These are phyloP conservation scores for Hemibagrus wyckioides DNA, from an alignment of 2,113 vertebrate genomes.

Conservation along the genomic window DNA sequence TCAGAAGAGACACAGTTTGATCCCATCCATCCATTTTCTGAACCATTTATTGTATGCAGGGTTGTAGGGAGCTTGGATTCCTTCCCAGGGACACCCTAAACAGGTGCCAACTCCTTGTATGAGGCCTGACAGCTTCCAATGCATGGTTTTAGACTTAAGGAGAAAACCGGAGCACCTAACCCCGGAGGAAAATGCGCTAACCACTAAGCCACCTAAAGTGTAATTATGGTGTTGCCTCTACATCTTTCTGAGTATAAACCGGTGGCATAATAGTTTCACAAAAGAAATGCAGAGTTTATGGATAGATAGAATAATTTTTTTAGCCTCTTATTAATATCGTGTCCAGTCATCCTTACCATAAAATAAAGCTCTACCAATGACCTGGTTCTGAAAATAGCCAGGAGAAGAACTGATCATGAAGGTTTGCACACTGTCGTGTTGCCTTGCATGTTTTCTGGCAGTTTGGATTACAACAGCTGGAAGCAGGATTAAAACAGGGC, in stretches of 20 bases:
- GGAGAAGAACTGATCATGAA: neutral
- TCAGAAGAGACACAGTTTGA: neutral
- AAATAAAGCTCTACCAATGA: neutral
- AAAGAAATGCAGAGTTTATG: neutral
- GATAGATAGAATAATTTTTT: neutral
- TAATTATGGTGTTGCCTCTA: neutral
- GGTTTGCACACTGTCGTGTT: conserved; percentile 9
- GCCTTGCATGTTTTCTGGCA: conserved; percentile 12
- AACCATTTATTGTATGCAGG: too few relatives aligned
- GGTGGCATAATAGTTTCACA: neutral
- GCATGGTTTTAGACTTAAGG: neutral
- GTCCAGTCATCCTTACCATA: neutral
- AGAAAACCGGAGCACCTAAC: too few relatives aligned
- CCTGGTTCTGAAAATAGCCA: neutral
- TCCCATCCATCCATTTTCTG: too few relatives aligned
- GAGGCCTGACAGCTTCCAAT: too few relatives aligned
- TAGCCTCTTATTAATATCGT: neutral
- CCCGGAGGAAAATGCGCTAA: too few relatives aligned
- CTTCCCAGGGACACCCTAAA: too few relatives aligned
- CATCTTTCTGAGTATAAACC: neutral
- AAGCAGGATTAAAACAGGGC: conserved; percentile 45
- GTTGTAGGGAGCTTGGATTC: too few relatives aligned
- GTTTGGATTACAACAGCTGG: conserved; percentile 42
- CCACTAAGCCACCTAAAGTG: too few relatives aligned
- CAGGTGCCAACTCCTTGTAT: too few relatives aligned